Base-by-base conservation (phyloP, 2,113 vertebrate genomes). In the Labeo rohita region DNA sequence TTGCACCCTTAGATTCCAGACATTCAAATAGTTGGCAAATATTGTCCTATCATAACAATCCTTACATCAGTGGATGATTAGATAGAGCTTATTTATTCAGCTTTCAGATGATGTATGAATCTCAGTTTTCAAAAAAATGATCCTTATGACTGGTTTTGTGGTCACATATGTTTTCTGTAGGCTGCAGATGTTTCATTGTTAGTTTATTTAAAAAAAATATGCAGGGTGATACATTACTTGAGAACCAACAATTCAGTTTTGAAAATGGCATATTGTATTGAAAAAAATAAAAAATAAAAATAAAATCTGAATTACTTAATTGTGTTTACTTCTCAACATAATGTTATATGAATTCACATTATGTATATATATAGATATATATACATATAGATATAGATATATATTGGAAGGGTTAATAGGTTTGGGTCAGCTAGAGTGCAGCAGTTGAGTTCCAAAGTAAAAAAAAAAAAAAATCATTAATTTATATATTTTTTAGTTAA, bases 211-310 rank as follows among this genome's bases (percentile, higher is more conserved):
- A 6, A 28, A 6, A n/a, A 4, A 21, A 28, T 6, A 63, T 80
- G 77, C 77, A 63, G 77, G 77, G 36, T 80, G 36, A 47, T 12
- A 21, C 34, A 56, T 52, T 78, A 56, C 16, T 21, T 39, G 75
- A 39, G 15, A 34, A 34, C 50, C 28, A 59, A 56, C 28, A 21
- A 6, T 12, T 39, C 36, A 4, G 28, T 88, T 90, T 47, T 52
- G 84, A 47, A 85, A 68, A 88, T 85, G 74, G 74, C 66, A 39
- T 39, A 39, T 3, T 86, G 87, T 87, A 85, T 88, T 54, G n/a
- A 80, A 75, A 90, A 81, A 89, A 68, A 84, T 59, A n/a, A 94
- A 89, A 91, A 91, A 91, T 77, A 54, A 16, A 16, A 52, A 4
- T 4, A 15, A 15, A 54, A 6, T 68, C 56, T 54, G 23, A 34